These are phyloP conservation scores for Heliconius erato DNA, from an alignment of 2,888 invertebrate species.

Conservation along the genomic window DNA sequence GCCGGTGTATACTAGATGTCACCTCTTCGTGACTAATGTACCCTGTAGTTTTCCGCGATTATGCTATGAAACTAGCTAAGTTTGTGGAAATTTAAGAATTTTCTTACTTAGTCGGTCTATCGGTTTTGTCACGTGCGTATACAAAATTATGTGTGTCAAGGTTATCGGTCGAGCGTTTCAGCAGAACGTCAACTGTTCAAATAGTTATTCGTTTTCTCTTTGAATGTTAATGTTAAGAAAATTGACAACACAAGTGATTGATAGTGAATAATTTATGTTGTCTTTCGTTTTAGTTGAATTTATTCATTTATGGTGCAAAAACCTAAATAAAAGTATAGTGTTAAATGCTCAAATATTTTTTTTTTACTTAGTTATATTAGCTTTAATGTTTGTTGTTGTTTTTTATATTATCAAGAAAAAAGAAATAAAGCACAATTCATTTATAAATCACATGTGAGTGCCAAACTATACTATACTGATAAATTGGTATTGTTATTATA, in stretches of 20 bases:
- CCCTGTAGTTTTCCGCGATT: constrained; percentile 49
- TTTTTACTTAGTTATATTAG: too few species aligned
- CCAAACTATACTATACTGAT: too few species aligned
- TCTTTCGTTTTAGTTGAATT: neutral
- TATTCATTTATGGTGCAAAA: too few species aligned
- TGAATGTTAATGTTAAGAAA: neutral
- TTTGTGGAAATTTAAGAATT: constrained; percentile 16
- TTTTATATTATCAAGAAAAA: too few species aligned
- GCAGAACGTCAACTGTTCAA: neutral
- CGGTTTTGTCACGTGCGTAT: constrained; percentile 33
- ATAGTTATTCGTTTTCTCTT: neutral
- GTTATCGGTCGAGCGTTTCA: constrained; percentile 23
- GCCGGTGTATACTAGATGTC: constrained; percentile 56
- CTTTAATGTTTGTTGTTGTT: too few species aligned
- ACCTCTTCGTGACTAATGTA: constrained; percentile 50
- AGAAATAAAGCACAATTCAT: too few species aligned
- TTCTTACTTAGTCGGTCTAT: constrained; percentile 9
- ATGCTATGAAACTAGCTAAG: constrained; percentile 8
- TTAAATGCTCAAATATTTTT: too few species aligned
- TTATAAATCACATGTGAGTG: too few species aligned
- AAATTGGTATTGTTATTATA: too few species aligned
- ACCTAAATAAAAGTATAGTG: too few species aligned
- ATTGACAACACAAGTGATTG: neutral
- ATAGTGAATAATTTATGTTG: neutral
- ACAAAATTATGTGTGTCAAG: constrained; percentile 39